phyloP scores from a whole-genome alignment of 2,113 vertebrate species.

The Coregonus clupeaformis region DNA sequence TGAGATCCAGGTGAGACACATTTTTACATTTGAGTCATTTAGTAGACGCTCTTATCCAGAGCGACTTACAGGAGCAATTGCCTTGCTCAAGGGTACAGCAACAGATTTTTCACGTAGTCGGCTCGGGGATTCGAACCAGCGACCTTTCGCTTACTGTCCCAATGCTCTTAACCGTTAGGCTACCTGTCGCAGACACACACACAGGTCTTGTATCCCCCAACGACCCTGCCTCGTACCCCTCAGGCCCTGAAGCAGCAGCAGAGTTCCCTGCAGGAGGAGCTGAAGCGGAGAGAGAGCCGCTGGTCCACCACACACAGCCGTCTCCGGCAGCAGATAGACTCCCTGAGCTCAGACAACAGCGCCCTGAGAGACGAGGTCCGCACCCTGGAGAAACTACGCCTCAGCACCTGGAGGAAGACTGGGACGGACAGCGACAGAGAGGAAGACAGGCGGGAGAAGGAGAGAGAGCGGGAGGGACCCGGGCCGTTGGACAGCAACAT shows the following conservation, averaged over 20 bases:
- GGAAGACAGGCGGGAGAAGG: slow-evolving; percentile 42
- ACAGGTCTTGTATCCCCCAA: too few species aligned
- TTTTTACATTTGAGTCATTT: too few species aligned
- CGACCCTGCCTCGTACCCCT: neutral
- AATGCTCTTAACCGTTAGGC: too few species aligned
- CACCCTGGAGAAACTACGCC: slow-evolving; percentile 85
- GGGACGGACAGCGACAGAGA: slow-evolving; percentile 27
- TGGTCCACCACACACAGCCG: slow-evolving; percentile 84
- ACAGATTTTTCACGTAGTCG: too few species aligned
- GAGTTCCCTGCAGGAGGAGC: slow-evolving; percentile 84
- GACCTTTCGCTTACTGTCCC: too few species aligned
- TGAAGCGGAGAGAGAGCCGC: slow-evolving; percentile 85
- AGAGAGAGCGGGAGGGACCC: slow-evolving; percentile 41
- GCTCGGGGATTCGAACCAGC: too few species aligned
- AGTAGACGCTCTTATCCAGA: too few species aligned
- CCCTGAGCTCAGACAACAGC: slow-evolving; percentile 80
- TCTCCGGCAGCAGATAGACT: slow-evolving; percentile 84
- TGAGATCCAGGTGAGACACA: slow-evolving; percentile 87
- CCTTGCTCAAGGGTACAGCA: too few species aligned
- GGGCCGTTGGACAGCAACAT: slow-evolving; percentile 36
- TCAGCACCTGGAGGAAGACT: slow-evolving; percentile 84
- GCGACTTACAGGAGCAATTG: too few species aligned
- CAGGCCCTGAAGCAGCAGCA: slow-evolving; percentile 88
- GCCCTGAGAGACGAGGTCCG: slow-evolving; percentile 84
- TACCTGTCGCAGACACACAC: too few species aligned